Evolutionary conservation across 2,797 vertebrate genomes (phyloP).

Genomic region (Sciaenops ocellatus): DNA sequence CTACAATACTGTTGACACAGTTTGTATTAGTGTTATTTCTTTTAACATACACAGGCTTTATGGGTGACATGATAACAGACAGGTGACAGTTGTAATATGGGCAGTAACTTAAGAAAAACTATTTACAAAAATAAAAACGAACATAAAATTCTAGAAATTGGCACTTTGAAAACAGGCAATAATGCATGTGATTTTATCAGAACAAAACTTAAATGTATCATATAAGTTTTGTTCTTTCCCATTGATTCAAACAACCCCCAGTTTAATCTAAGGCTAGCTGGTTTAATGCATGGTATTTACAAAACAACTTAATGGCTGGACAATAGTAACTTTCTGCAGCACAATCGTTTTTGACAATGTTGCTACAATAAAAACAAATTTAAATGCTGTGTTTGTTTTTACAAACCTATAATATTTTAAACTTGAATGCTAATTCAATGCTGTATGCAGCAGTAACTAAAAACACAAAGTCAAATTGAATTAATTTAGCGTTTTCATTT

Average conservation of each 20-base stretch:
- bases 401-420: conserved; percentile 24
- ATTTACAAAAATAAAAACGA: conserved; percentile 20
- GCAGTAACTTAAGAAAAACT: neutral
- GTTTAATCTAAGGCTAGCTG: neutral
- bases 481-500: neutral
- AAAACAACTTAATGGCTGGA: neutral
- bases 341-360: neutral
- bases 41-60: neutral
- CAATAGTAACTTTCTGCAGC: conserved; percentile 11
- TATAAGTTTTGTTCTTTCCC: neutral
- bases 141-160: neutral
- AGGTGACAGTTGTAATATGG: neutral
- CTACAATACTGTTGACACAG: neutral
- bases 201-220: neutral
- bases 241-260: neutral
- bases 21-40: neutral
- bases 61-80: neutral
- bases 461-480: neutral
- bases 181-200: neutral
- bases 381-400: neutral
- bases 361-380: neutral
- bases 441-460: too few species aligned
- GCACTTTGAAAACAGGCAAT: neutral
- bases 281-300: conserved; percentile 7
- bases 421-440: neutral